Conservation (phyloP, 2,888 invertebrate genomes). For the Leptinotarsa juncta region DNA sequence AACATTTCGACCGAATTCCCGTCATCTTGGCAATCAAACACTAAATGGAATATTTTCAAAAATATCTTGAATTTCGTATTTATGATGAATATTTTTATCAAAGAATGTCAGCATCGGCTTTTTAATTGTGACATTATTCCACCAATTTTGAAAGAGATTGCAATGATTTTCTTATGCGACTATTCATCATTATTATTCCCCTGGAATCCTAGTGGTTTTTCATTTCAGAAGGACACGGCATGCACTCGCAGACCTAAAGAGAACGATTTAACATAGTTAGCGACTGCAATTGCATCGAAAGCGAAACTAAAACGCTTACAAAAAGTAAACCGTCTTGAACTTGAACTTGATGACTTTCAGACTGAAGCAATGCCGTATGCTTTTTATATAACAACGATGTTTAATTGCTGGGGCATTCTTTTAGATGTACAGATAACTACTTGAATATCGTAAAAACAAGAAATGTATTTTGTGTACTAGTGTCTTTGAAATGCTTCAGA, state of each 20-base stretch:
- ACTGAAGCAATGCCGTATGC: constrained; percentile 18
- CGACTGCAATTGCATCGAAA: constrained; percentile 24
- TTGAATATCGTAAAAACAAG: background rate
- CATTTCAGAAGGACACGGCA: background rate
- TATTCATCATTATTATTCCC: constrained; percentile 1
- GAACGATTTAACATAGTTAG: constrained; percentile 16
- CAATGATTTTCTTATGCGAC: constrained; percentile 7
- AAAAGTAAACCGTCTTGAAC: constrained; percentile 27
- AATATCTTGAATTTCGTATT: too few relatives aligned
- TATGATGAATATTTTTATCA: background rate
- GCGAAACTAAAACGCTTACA: constrained; percentile 23
- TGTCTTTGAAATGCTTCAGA: too few relatives aligned
- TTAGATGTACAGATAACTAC: background rate
- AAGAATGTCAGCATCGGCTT: background rate
- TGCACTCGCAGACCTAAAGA: constrained; percentile 12
- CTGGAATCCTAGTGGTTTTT: constrained; percentile 6
- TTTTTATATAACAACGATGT: constrained; percentile 12
- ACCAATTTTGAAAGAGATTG: background rate
- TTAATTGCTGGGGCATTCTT: constrained; percentile 9
- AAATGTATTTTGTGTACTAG: too few relatives aligned
- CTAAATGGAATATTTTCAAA: too few relatives aligned
- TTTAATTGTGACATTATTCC: background rate
- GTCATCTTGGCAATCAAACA: too few relatives aligned
- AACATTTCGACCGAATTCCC: too few relatives aligned
- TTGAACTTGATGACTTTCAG: constrained; percentile 20